A percentile compares a stretch with the other conserved stretches of the same genome.
Conservation (phyloP, 2,888 invertebrate genomes). For the Melanargia galathea region DNA sequence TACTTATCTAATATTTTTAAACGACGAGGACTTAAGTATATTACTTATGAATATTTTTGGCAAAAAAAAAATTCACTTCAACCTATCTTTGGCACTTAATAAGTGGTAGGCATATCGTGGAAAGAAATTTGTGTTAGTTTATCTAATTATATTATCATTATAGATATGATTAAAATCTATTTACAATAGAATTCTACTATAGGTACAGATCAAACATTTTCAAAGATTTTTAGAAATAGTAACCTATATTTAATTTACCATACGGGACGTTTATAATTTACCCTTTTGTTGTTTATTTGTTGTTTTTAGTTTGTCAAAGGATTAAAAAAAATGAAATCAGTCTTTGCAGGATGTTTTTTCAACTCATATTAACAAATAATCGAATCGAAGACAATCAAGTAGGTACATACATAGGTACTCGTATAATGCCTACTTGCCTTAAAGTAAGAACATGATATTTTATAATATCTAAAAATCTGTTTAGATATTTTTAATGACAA, state of each 20-base stretch:
- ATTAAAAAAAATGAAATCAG: constrained; percentile 38
- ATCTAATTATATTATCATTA: not conserved
- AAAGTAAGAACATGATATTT: too few relatives aligned
- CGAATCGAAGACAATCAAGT: not conserved
- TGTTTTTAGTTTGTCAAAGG: constrained; percentile 23
- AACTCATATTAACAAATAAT: not conserved
- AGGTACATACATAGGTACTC: too few relatives aligned
- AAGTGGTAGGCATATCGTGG: not conserved
- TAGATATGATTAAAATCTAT: constrained; percentile 9
- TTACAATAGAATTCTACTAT: constrained; percentile 13
- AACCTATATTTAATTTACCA: not conserved
- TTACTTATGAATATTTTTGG: not conserved
- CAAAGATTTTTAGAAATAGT: constrained; percentile 16
- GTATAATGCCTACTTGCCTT: too few relatives aligned
- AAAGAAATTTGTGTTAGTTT: not conserved
- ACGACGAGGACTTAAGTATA: not conserved
- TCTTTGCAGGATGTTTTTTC: constrained; percentile 31
- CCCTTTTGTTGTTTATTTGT: constrained; percentile 28
- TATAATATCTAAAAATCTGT: too few relatives aligned
- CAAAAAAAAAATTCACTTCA: not conserved
- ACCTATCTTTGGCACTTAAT: too few relatives aligned
- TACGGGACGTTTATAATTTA: constrained; percentile 31
- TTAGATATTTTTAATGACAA: too few relatives aligned
- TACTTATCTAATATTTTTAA: not conserved
- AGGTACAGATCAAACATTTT: constrained; percentile 5